Evolutionary conservation across 2,113 vertebrate species (phyloP), one percentile per base, ranked within the genome.

Genomic region (Caretta caretta): DNA sequence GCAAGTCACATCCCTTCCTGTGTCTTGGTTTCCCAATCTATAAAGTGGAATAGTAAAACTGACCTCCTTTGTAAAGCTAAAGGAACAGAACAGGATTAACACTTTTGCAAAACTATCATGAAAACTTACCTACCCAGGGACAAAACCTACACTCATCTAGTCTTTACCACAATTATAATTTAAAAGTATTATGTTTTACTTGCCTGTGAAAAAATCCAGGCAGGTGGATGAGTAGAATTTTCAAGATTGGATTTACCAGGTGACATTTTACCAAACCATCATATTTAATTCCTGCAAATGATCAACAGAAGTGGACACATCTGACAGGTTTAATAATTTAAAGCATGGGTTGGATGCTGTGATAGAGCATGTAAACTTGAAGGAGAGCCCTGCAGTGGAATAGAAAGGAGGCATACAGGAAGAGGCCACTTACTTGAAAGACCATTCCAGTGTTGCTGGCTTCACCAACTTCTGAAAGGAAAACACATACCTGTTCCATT

Each of bases 401-500:
- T 16, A 76, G 78, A 87, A 86, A 48, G 87, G 57, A 0, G 0
- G 65, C 75, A 24, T 0, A 0, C 57, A 92, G 62, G 59, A 29
- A 31, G 29, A 57, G 35, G 16, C 1, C 27, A 88, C 96, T 97
- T 53, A 97, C 97, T 93, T 83, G 92, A n/a, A 79, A 1, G 4
- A 51, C 10, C 54, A 29, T 76, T 56, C 82, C 86, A 83, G 49
- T 76, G 79, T 72, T 79, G 94, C 29, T 51, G 50, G 82, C 91
- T 72, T 38, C n/a, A 38, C 19, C n/a, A 72, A 5, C n/a, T 94
- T 83, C n/a, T 0, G 81, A 12, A 81, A 76, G 46, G 76, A 78
- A 51, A 31, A 46, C 86, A 85, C 31, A 20, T 8, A 2, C 0
- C 10, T 59, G 88, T 80, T 93, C 54, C 4, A 2, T 54, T 83